Evolutionary conservation across 2,888 invertebrate genomes (phyloP).

Genomic region (Hofmannophila pseudospretella): DNA sequence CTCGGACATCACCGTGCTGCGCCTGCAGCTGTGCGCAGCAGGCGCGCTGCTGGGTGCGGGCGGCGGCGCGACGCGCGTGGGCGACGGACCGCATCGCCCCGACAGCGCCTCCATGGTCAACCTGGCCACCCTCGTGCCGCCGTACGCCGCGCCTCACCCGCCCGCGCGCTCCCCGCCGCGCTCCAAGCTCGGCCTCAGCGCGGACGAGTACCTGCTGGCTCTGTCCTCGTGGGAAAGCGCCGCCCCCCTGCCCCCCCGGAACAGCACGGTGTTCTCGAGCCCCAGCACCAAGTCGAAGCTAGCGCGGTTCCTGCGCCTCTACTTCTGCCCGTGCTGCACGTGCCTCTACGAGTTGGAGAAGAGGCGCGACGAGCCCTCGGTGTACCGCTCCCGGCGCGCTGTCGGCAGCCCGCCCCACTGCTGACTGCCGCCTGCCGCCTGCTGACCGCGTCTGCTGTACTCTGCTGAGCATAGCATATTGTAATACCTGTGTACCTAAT

Average conservation of each 20-base stretch:
- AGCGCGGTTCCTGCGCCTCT: slow-evolving; percentile 58
- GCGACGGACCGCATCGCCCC: slow-evolving; percentile 76
- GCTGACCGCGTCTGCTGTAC: neutral
- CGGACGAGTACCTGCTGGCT: slow-evolving; percentile 74
- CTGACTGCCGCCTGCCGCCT: neutral
- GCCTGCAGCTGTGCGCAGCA: slow-evolving; percentile 50
- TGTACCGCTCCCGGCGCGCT: slow-evolving; percentile 13
- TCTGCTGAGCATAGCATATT: neutral
- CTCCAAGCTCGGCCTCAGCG: slow-evolving; percentile 50
- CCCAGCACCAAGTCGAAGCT: slow-evolving; percentile 48
- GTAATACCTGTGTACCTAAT: too few relatives aligned
- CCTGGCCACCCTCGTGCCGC: slow-evolving; percentile 73
- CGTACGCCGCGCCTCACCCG: too few relatives aligned
- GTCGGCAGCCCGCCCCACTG: too few relatives aligned
- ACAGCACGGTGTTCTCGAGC: slow-evolving; percentile 31
- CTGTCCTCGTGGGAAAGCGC: slow-evolving; percentile 70
- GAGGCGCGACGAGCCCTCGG: slow-evolving; percentile 37
- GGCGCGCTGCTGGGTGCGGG: slow-evolving; percentile 58
- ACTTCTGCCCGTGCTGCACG: slow-evolving; percentile 67
- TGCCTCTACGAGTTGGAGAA: slow-evolving; percentile 63
- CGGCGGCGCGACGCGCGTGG: slow-evolving; percentile 52
- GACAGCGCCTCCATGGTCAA: slow-evolving; percentile 79
- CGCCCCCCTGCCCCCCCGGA: neutral
- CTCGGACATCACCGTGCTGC: slow-evolving; percentile 77
- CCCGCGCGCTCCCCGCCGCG: slow-evolving; percentile 33